These are phyloP conservation scores for Cebus imitator DNA, from an alignment of 2,113 vertebrate species.

Conservation along the genomic window DNA sequence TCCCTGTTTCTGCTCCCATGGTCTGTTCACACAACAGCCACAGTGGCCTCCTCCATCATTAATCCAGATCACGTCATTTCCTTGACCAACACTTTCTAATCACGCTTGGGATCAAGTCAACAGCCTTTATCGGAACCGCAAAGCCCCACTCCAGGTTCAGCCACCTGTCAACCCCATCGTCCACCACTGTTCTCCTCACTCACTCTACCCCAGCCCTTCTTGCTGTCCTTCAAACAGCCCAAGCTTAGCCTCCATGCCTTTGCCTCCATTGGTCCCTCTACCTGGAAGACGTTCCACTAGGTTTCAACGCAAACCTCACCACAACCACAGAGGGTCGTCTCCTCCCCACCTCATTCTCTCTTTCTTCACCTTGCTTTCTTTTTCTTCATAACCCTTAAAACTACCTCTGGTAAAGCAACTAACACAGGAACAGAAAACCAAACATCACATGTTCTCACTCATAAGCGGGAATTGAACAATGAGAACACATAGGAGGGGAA, in stretches of 20 bases:
- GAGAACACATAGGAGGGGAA: too few species aligned
- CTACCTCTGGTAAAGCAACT: background rate
- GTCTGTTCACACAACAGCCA: background rate
- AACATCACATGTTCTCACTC: too few species aligned
- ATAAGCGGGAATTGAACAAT: too few species aligned
- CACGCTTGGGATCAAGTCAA: background rate
- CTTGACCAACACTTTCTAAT: background rate
- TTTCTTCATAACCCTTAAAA: background rate
- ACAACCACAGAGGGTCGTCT: background rate
- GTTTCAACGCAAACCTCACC: background rate
- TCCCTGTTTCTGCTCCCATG: background rate
- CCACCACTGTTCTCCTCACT: background rate
- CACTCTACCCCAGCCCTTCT: background rate
- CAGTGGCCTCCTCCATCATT: too few species aligned
- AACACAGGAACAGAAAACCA: too few species aligned
- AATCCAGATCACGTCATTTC: background rate
- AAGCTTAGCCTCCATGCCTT: background rate
- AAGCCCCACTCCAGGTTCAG: background rate
- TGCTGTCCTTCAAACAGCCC: background rate
- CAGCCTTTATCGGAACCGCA: background rate
- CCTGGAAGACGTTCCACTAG: background rate
- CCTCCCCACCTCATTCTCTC: background rate
- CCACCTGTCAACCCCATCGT: accelerated
- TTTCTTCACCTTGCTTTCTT: background rate
- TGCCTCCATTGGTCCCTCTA: background rate